These are phyloP conservation scores for Tuta absoluta DNA, from an alignment of 2,888 invertebrate genomes.

Conservation along the genomic window DNA sequence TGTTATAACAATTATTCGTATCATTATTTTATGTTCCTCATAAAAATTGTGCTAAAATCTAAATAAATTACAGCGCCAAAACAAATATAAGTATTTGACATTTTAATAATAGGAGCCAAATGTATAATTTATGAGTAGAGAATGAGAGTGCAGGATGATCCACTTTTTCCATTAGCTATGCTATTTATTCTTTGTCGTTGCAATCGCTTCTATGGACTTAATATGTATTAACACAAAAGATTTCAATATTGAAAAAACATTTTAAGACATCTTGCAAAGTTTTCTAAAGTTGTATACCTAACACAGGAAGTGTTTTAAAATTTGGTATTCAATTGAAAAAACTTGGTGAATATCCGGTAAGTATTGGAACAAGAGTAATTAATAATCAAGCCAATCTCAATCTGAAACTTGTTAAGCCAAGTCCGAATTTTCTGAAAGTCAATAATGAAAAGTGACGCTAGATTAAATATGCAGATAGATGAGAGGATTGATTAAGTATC, in stretches of 20 bases:
- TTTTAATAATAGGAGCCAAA: background rate
- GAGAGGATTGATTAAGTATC: background rate
- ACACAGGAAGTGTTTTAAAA: too few species aligned
- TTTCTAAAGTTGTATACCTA: too few species aligned
- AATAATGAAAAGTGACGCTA: slow-evolving; percentile 17
- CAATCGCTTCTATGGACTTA: background rate
- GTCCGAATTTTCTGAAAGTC: slow-evolving; percentile 23
- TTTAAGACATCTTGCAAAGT: too few species aligned
- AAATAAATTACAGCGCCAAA: background rate
- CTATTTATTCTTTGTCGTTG: slow-evolving; percentile 7
- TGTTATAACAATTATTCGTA: too few species aligned
- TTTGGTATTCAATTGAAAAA: too few species aligned
- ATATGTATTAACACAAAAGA: background rate
- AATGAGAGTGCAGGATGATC: background rate
- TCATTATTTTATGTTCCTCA: too few species aligned
- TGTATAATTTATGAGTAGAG: slow-evolving; percentile 3
- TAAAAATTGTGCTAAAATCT: too few species aligned
- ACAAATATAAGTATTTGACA: background rate
- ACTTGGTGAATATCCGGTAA: background rate
- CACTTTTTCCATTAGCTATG: slow-evolving; percentile 7
- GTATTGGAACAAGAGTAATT: background rate
- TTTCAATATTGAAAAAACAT: background rate
- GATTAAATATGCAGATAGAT: slow-evolving; percentile 16
- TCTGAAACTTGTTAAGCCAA: background rate
- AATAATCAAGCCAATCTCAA: slow-evolving; percentile 6